phyloP scores from a whole-genome alignment of 92 coral and sea anemone genomes.

The Bergia sp. region DNA sequence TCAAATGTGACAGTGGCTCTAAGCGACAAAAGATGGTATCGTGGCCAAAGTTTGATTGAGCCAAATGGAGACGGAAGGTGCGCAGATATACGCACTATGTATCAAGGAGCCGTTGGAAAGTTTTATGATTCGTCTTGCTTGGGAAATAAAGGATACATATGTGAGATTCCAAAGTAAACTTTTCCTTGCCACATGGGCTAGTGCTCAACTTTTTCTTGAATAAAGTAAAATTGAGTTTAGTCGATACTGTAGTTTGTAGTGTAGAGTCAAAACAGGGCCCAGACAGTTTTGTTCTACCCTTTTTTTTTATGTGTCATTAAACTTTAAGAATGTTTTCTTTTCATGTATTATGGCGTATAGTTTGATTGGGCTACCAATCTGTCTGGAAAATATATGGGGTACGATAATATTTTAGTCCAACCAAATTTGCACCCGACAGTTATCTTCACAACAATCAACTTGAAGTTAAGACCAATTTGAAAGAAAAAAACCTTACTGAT shows the following conservation, averaged over 20 bases:
- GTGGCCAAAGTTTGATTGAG: background rate
- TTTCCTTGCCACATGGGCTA: background rate
- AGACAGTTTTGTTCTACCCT: too few species aligned
- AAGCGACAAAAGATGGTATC: slow-evolving; percentile 18
- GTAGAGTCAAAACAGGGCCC: background rate
- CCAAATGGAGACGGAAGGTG: slow-evolving; percentile 15
- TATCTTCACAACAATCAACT: too few species aligned
- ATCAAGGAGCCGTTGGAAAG: background rate
- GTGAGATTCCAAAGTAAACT: background rate
- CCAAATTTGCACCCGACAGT: too few species aligned
- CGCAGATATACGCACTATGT: background rate
- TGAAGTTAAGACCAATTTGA: too few species aligned
- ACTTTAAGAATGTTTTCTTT: too few species aligned
- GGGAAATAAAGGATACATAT: background rate
- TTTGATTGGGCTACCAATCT: too few species aligned
- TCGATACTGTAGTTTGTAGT: background rate
- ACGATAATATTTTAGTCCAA: too few species aligned
- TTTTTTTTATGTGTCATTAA: too few species aligned
- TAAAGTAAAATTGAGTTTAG: too few species aligned
- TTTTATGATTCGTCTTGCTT: slow-evolving; percentile 12
- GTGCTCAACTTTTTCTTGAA: background rate
- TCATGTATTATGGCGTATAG: too few species aligned
- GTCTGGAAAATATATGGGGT: too few species aligned
- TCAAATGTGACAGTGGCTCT: background rate
- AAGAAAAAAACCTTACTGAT: too few species aligned